These are phyloP conservation scores for Hippocampus abdominalis DNA, from an alignment of 2,113 vertebrate species.

Conservation along the genomic window DNA sequence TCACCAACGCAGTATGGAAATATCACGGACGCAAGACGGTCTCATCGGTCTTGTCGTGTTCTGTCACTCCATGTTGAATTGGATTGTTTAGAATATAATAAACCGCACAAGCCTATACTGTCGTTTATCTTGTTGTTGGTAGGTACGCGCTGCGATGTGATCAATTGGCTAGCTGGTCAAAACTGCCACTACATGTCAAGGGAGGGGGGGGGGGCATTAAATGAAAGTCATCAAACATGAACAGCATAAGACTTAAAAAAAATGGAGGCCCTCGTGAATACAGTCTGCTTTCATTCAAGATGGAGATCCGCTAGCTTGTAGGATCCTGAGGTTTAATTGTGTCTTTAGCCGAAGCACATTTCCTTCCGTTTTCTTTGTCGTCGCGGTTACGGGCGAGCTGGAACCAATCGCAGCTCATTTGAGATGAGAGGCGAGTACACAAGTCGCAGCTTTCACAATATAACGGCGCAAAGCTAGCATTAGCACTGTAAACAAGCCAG, in stretches of 20 bases:
- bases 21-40: neutral
- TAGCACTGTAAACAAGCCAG: too few relatives aligned
- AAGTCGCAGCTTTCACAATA: too few relatives aligned
- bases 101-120: conserved; percentile 1
- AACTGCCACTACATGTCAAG: neutral
- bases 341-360: too few relatives aligned
- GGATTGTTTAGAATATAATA: conserved; percentile 18
- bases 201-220: neutral
- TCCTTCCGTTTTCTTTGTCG: too few relatives aligned
- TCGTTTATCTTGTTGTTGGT: conserved; percentile 18
- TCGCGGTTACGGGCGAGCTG: too few relatives aligned
- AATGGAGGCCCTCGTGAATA: too few relatives aligned
- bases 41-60: conserved; percentile 19
- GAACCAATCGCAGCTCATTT: too few relatives aligned
- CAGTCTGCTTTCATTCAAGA: too few relatives aligned
- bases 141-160: conserved; percentile 11
- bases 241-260: neutral
- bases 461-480: too few relatives aligned
- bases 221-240: neutral
- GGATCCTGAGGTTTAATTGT: too few relatives aligned
- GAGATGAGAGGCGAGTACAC: too few relatives aligned
- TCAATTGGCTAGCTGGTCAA: conserved; percentile 8
- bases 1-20: conserved; percentile 5
- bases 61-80: neutral
- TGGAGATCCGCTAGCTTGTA: too few relatives aligned